Evolutionary conservation across 2,797 vertebrate genomes (phyloP), one percentile per base, ranked within the genome.

Genomic region (Amblyopsis hoosieri): DNA sequence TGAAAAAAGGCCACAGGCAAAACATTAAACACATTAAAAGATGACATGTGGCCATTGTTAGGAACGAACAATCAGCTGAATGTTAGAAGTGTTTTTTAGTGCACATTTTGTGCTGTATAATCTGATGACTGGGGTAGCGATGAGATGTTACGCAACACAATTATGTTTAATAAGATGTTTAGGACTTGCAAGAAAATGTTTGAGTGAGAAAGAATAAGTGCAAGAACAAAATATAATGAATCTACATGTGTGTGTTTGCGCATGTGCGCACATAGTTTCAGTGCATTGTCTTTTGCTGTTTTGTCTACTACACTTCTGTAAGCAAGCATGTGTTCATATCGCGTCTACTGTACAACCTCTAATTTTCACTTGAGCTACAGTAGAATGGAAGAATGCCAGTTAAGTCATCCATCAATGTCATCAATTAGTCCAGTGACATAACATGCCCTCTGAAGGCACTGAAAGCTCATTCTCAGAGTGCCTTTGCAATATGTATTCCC

Each of bases 1-100:
- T 87, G 84, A 85, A 88, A 83, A 73, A 66, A 51, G 71, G 48
- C 78, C 60, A 60, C 53, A 70, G 75, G 81, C 77, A 74, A 72
- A 69, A 17, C 37, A 14, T 52, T 67, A 62, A 48, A 45, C 57
- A 8, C 33, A 6, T 5, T 37, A 8, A 6, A 37, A 37, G 33
- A 37, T 37, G 33, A 37, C 33, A 4, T 37, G 33, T 1, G 64
- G 57, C 54, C 76, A 74, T 85, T 87, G 75, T 79, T 69, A 69
- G 49, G 52, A 68, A 60, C 31, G 48, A 83, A 80, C 66, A 80
- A 80, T 78, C 61, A 72, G 67, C 68, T 72, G 61, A 71, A 48
- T 7, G n/a, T 51, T 37, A 33, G 48, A 76, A 75, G 19, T 56
- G 31, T 67, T 62, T 80, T 69, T 14, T 68, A 50, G 3, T 71